phyloP scores from a whole-genome alignment of 2,888 invertebrate genomes.

The Philopedon plagiatum region DNA sequence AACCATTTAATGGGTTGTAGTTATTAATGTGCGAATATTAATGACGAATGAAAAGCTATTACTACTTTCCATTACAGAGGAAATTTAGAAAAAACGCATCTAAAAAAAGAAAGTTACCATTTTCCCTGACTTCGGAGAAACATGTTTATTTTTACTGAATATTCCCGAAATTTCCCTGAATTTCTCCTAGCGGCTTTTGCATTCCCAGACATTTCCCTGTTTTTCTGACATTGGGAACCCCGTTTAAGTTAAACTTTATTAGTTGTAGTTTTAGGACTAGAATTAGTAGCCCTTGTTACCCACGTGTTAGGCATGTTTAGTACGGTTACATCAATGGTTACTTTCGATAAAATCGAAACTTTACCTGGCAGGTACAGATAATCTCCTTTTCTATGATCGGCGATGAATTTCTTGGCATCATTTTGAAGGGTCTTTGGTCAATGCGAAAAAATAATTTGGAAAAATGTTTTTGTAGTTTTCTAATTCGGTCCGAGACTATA shows the following conservation, averaged over 20 bases:
- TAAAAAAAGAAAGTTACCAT: too few relatives aligned
- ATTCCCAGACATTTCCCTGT: too few relatives aligned
- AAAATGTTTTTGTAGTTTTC: not conserved
- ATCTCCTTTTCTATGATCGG: constrained; percentile 79
- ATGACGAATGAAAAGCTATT: not conserved
- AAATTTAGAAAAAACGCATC: not conserved
- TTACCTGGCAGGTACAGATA: constrained; percentile 79
- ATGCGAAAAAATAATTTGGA: not conserved
- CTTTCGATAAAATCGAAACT: constrained; percentile 20
- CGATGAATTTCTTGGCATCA: constrained; percentile 75
- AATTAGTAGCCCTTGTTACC: not conserved
- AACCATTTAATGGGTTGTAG: not conserved
- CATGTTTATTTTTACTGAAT: too few relatives aligned
- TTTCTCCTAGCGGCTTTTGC: too few relatives aligned
- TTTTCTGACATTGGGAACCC: too few relatives aligned
- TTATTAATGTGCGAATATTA: not conserved
- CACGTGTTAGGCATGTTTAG: constrained; percentile 24
- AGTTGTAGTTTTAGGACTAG: not conserved
- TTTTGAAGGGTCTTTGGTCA: constrained; percentile 56
- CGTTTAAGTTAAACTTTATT: not conserved
- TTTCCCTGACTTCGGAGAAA: too few relatives aligned
- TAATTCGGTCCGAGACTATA: not conserved
- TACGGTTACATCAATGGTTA: constrained; percentile 34
- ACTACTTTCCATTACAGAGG: constrained; percentile 2
- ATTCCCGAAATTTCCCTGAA: too few relatives aligned